Evolutionary conservation across 2,113 vertebrate genomes (phyloP).

Genomic region (Thalassarche chlororhynchos): DNA sequence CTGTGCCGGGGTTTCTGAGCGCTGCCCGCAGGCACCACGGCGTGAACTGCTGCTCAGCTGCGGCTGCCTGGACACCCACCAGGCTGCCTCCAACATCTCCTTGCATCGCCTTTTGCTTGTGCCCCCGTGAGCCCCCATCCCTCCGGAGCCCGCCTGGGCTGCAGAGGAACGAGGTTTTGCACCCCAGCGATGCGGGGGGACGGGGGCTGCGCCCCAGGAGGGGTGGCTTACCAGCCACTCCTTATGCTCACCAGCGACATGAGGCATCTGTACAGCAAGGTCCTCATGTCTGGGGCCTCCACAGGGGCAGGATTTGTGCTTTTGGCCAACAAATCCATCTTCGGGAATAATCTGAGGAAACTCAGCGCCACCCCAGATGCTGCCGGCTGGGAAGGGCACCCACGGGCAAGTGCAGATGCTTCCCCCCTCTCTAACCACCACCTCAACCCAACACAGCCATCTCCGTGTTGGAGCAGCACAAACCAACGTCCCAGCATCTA

Average conservation of each 20-base stretch:
- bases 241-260: neutral
- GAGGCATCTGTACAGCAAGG: neutral
- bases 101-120: accelerated
- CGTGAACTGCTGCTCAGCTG: accelerated
- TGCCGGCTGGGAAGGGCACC: neutral
- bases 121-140: accelerated
- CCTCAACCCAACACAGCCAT: neutral
- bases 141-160: neutral
- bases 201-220: neutral
- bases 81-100: neutral
- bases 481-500: neutral
- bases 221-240: neutral
- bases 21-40: too few relatives aligned
- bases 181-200: neutral
- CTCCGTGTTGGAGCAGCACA: neutral
- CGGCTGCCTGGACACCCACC: accelerated
- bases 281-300: neutral
- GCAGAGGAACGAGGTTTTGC: neutral
- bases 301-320: neutral
- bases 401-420: neutral
- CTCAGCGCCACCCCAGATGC: accelerated
- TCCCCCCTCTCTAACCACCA: neutral
- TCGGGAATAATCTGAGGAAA: neutral
- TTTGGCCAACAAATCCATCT: neutral
- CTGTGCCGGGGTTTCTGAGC: neutral